A percentile compares a stretch with the other conserved stretches of the same genome.
Evolutionary conservation across 2,797 vertebrate genomes (phyloP).

Genomic region (Scleropages formosus): DNA sequence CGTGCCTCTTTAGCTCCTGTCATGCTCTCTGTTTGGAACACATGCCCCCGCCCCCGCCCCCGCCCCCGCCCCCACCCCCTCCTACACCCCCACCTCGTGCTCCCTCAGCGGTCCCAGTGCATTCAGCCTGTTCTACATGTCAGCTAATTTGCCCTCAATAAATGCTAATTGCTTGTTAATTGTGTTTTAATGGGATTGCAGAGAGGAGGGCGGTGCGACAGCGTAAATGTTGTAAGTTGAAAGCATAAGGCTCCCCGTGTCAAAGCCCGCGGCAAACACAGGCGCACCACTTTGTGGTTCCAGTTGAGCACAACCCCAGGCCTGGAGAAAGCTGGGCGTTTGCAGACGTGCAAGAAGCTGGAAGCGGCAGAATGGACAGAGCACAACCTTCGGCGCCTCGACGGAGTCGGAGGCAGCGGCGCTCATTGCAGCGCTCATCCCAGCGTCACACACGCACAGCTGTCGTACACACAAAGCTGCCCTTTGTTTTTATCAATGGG

Average conservation of each 20-base stretch:
- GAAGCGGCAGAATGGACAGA: too few relatives aligned
- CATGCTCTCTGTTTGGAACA: background rate
- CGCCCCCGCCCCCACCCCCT: slow-evolving; percentile 15
- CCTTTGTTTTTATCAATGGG: too few relatives aligned
- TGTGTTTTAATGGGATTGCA: slow-evolving; percentile 65
- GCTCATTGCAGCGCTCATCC: too few relatives aligned
- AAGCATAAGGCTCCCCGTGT: slow-evolving; percentile 18
- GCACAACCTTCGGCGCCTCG: too few relatives aligned
- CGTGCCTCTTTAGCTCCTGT: background rate
- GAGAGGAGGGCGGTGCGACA: slow-evolving; percentile 47
- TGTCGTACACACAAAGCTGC: too few relatives aligned
- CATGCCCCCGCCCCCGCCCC: slow-evolving; percentile 2
- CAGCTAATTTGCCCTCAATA: slow-evolving; percentile 68
- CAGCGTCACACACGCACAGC: too few relatives aligned
- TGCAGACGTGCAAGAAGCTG: too few relatives aligned
- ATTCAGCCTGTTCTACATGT: slow-evolving; percentile 60
- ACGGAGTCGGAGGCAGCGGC: too few relatives aligned
- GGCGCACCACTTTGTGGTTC: too few relatives aligned
- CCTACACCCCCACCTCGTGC: slow-evolving; percentile 14
- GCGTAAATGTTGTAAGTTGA: slow-evolving; percentile 50
- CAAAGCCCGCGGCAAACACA: background rate
- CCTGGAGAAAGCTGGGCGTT: too few relatives aligned
- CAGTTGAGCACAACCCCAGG: too few relatives aligned
- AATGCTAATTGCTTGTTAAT: slow-evolving; percentile 67
- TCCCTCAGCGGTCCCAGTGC: slow-evolving; percentile 48